Evolutionary conservation across 1,140 invertebrate species (phyloP).

Genomic region (Drosophila grimshawi): DNA sequence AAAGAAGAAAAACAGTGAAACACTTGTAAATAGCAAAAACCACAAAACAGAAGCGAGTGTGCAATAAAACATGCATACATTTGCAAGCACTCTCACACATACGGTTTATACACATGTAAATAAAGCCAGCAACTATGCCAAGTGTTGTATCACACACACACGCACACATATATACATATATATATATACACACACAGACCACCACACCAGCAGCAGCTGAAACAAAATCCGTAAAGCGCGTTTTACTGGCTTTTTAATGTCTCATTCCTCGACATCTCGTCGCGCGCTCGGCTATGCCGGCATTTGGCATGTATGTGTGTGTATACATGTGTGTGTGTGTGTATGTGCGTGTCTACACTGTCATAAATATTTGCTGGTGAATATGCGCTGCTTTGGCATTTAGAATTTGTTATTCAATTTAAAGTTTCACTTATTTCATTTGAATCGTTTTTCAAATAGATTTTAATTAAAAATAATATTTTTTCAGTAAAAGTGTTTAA

Average conservation of each 20-base stretch:
- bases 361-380: neutral
- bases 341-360: neutral
- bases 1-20: conserved; percentile 48
- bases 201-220: conserved; percentile 39
- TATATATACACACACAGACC: conserved; percentile 5
- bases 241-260: conserved; percentile 80
- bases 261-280: conserved; percentile 47
- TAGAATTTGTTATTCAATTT: too few species aligned
- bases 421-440: too few species aligned
- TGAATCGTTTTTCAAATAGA: too few species aligned
- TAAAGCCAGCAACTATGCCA: conserved; percentile 64
- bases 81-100: conserved; percentile 50
- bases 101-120: conserved; percentile 26
- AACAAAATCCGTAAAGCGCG: conserved; percentile 80
- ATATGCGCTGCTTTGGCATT: too few species aligned
- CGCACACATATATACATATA: conserved; percentile 23
- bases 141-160: conserved; percentile 45
- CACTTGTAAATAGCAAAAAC: conserved; percentile 77
- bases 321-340: neutral
- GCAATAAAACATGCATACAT: conserved; percentile 80
- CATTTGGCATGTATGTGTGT: conserved; percentile 32
- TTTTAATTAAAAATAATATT: too few species aligned
- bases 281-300: conserved; percentile 50
- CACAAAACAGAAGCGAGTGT: conserved; percentile 72
- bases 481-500: too few species aligned